Evolutionary conservation across 1,140 invertebrate genomes (phyloP).

Genomic region (Trissolcus basalis): DNA sequence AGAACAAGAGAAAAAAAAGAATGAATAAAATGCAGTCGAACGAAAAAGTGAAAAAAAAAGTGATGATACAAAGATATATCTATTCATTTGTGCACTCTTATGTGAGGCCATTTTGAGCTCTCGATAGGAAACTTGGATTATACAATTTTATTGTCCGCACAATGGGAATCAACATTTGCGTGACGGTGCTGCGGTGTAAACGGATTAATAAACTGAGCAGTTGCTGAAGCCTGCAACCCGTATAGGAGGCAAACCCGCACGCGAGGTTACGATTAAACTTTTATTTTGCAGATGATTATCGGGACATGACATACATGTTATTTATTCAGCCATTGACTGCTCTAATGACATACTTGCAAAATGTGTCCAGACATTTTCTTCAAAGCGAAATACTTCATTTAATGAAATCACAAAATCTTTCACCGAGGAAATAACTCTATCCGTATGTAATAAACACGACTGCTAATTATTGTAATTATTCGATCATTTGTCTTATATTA

Average conservation of each 20-base stretch:
- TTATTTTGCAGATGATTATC: slow-evolving; percentile 58
- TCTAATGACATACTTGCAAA: slow-evolving; percentile 21
- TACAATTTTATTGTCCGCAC: slow-evolving; percentile 47
- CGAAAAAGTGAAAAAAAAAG: slow-evolving; percentile 9
- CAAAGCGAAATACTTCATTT: too few species aligned
- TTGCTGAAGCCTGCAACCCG: slow-evolving; percentile 33
- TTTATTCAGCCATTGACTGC: slow-evolving; percentile 52
- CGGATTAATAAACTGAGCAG: slow-evolving; percentile 57
- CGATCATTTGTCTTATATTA: too few species aligned
- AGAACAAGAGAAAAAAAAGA: too few species aligned
- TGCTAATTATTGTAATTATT: too few species aligned
- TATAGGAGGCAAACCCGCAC: slow-evolving; percentile 37
- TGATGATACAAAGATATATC: too few species aligned
- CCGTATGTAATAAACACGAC: too few species aligned
- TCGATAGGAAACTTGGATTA: slow-evolving; percentile 35
- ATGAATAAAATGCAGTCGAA: slow-evolving; percentile 48
- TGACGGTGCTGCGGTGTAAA: slow-evolving; percentile 48
- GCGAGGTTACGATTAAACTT: slow-evolving; percentile 60
- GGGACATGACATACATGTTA: slow-evolving; percentile 49
- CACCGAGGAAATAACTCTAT: not conserved
- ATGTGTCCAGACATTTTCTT: slow-evolving; percentile 6
- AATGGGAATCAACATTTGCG: slow-evolving; percentile 50
- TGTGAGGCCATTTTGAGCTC: slow-evolving; percentile 3
- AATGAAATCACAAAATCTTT: too few species aligned
- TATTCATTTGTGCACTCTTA: slow-evolving; percentile 2